Conservation (phyloP, 2,888 invertebrate genomes). For the Drosophila lutescens region DNA sequence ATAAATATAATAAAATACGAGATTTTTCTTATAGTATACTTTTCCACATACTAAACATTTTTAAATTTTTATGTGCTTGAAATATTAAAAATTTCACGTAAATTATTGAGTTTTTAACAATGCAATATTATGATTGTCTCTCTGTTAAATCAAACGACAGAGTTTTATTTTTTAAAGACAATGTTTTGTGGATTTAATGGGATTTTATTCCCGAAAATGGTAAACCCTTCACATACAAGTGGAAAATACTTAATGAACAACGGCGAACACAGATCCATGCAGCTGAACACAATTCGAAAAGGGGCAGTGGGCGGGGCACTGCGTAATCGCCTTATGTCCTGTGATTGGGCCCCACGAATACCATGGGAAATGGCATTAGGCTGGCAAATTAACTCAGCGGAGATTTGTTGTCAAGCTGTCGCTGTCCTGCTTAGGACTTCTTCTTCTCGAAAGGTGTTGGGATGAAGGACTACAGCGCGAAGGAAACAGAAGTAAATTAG, state of each 20-base stretch:
- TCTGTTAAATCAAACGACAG: no score
- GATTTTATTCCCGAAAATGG: neutral
- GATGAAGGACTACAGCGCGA: neutral
- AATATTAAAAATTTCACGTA: no score
- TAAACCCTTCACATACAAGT: neutral
- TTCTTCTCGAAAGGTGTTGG: constrained; percentile 10
- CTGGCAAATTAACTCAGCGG: constrained; percentile 66
- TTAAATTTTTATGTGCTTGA: no score
- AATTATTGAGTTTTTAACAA: no score
- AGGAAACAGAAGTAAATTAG: constrained; percentile 9
- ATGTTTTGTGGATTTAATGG: no score
- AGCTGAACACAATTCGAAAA: constrained; percentile 28
- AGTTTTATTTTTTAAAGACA: no score
- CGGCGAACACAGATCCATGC: constrained; percentile 52
- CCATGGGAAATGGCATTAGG: constrained; percentile 57
- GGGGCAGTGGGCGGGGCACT: constrained; percentile 29
- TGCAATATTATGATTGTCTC: no score
- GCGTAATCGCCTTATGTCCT: constrained; percentile 67
- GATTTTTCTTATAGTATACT: no score
- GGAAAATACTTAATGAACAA: constrained; percentile 18
- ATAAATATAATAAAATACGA: no score
- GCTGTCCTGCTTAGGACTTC: constrained; percentile 16
- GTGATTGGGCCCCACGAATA: constrained; percentile 43
- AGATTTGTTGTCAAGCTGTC: constrained; percentile 66
- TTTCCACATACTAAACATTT: no score